Base-by-base conservation (phyloP, 1,140 invertebrate genomes). In the Venustaconcha ellipsiformis region DNA sequence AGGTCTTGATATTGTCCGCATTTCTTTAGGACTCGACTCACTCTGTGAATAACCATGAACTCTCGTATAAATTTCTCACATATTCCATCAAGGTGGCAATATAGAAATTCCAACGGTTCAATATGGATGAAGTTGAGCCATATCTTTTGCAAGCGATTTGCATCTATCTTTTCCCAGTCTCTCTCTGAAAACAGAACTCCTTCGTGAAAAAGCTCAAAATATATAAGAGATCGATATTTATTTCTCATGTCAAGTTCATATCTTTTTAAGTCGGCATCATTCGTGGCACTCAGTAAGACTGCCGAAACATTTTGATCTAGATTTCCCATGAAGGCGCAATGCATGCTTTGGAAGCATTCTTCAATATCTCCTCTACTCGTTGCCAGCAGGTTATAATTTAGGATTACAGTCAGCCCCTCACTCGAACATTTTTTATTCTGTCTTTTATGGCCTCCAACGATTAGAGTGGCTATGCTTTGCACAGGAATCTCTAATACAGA, bases 1-100 rank as follows among this genome's bases (percentile, higher is more conserved):
- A 87, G 69, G 62, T 87, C 84, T 67, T 87, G 86, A 73, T 87
- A 87, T 62, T 87, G 86, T 13, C 84, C 86, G 72, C 86, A 87
- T 72, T 87, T 87, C 14, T 80, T 80, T 23, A 87, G 67, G 14
- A 87, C 86, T 14, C 78, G 60, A 59, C 80, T 84, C 8, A 80
- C 81, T 37, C 86, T 72, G 60, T 87, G 86, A 57, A 87, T 75
- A 8, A 84, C 81, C 84, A 87, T 87, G 70, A 87, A 87, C 56
- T 87, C 83, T 15, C 76, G 63, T 30, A 72, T 74, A 70, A 80
- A 86, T 62, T 74, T 71, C 48, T 78, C 74, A 70, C 86, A 86
- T 12, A 87, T 80, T 3, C 72, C 48, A 74, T 80, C 77, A 15
- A 87, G 69, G 66, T 83, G 71, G 12, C 80, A 64, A 23, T 72